Conservation (phyloP, 1,140 invertebrate species). For the Sesamia nonagrioides region DNA sequence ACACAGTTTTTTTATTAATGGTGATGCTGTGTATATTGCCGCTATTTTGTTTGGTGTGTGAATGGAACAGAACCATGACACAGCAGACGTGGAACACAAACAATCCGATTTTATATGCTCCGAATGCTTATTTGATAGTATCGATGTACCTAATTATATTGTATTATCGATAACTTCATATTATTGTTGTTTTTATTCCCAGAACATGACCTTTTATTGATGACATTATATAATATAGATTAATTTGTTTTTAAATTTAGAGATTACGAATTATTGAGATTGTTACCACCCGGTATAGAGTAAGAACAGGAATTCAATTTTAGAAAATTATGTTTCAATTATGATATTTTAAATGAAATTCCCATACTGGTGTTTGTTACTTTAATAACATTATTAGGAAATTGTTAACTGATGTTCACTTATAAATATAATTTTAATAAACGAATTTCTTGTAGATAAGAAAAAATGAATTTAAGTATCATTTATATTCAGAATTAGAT, state of each 20-base stretch:
- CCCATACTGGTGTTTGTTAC: constrained; percentile 77
- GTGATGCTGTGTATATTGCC: background rate
- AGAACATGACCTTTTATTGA: constrained; percentile 81
- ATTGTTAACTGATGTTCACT: constrained; percentile 75
- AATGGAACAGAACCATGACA: constrained; percentile 45
- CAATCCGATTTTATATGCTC: constrained; percentile 67
- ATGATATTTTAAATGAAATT: constrained; percentile 61
- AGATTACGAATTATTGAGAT: constrained; percentile 85
- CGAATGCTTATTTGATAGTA: constrained; percentile 67
- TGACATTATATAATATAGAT: constrained; percentile 82
- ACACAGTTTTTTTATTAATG: background rate
- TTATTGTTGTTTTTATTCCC: constrained; percentile 74
- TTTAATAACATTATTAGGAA: constrained; percentile 79
- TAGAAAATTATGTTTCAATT: constrained; percentile 72
- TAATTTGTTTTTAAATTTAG: constrained; percentile 85
- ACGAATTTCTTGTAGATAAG: constrained; percentile 78
- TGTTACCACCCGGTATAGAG: constrained; percentile 84
- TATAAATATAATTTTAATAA: constrained; percentile 75
- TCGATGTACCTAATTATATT: constrained; percentile 71
- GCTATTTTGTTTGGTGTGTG: background rate
- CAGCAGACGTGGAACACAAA: constrained; percentile 28
- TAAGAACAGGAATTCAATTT: constrained; percentile 70
- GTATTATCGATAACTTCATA: constrained; percentile 63
- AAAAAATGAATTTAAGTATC: constrained; percentile 75
- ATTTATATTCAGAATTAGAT: constrained; percentile 76